Base-by-base conservation (phyloP, 2,888 invertebrate genomes). In the Celastrina argiolus region DNA sequence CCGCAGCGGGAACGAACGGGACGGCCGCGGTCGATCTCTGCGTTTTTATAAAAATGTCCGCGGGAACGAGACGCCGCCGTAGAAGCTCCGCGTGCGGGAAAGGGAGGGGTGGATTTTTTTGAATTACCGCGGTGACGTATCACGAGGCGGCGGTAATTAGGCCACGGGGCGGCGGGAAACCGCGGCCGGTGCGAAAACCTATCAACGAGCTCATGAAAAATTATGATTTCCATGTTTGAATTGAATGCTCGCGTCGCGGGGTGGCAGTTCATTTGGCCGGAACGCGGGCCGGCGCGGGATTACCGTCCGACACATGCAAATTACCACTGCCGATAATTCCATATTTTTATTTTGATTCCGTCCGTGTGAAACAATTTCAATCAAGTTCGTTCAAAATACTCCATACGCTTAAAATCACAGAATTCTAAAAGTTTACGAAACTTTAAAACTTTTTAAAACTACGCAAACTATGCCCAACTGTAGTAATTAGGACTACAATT, bases 191-290 rank as follows among this genome's bases (percentile, higher is more conserved):
- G 88, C 84, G 85, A 86, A 90, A 90, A 90, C 91, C 90, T 90
- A 91, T 90, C 89, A 88, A 88, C 89, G 88, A 83, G 85, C 89
- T 88, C 88, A 88, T 90, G 88, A 90, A 91, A 89, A 88, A 90
- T 88, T 90, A 90, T 90, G 84, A 89, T 86, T 87, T 87, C 85
- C 86, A 84, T 84, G 82, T 86, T 86, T 82, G 83, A 79, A 81
- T 69, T 68, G 78, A 78, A 77, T 78, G 78, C 76, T 76, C 72
- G 73, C 74, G 76, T 75, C 78, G 76, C 76, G 75, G 84, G 84
- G 84, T 81, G 84, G 83, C 83, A 84, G 83, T 87, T 84, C 80
- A 86, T 86, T 83, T 77, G 75, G 74, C 83, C 76, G 83, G 78
- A 71, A 81, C 78, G 79, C 83, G 86, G 87, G 79, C 76, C 73